Conservation (phyloP, 2,888 invertebrate species). For the Cyaniris semiargus region DNA sequence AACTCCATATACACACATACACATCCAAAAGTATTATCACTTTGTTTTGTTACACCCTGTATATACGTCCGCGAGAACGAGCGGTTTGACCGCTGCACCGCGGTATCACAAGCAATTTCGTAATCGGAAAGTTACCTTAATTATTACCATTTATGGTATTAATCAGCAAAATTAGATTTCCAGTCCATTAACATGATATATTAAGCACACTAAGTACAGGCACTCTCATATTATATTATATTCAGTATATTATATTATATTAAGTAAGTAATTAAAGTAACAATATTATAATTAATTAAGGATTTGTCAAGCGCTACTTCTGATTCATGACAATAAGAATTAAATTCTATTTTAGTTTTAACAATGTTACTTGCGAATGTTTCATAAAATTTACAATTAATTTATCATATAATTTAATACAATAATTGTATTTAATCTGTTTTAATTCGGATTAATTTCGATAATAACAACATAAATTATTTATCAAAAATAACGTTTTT, state of each 20-base stretch:
- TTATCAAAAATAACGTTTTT: background rate
- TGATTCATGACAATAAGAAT: background rate
- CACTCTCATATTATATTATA: background rate
- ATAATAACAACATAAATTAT: background rate
- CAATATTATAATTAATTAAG: slow-evolving; percentile 10
- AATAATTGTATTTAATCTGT: background rate
- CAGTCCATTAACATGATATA: background rate
- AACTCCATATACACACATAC: too few relatives aligned
- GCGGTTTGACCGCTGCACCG: too few relatives aligned
- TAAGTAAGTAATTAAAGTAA: background rate
- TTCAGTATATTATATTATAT: background rate
- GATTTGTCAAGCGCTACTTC: background rate
- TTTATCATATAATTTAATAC: background rate
- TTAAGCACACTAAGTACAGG: background rate
- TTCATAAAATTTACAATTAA: background rate
- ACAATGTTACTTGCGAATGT: background rate
- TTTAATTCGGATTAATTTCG: background rate
- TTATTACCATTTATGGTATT: background rate
- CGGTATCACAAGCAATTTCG: too few relatives aligned
- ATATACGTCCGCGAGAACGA: too few relatives aligned
- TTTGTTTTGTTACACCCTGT: too few relatives aligned
- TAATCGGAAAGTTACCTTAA: background rate
- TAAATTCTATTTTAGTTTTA: slow-evolving; percentile 1
- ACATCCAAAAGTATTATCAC: too few relatives aligned
- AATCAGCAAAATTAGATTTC: background rate